Percentiles rank a stretch among this genome's conserved stretches.
These are phyloP conservation scores for Craseonycteris thonglongyai DNA, from an alignment of 2,113 vertebrate species.

Conservation along the genomic window DNA sequence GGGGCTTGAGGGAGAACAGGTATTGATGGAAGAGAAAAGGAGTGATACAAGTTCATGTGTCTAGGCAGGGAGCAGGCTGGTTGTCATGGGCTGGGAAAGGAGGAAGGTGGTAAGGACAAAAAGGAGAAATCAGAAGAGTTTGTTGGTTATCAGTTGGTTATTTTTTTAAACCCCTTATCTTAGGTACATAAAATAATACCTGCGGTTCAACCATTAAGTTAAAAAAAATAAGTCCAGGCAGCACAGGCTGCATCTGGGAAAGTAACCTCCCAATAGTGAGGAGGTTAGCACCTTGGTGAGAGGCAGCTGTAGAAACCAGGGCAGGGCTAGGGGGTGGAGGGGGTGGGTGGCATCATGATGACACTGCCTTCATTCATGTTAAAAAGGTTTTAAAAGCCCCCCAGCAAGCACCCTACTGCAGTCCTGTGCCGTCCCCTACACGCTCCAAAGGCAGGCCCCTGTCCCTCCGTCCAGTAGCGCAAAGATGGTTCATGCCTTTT, in stretches of 20 bases:
- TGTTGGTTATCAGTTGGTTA: background rate
- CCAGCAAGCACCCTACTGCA: background rate
- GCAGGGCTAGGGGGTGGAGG: background rate
- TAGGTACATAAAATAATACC: background rate
- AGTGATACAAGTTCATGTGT: background rate
- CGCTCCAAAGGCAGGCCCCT: background rate
- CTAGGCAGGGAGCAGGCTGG: background rate
- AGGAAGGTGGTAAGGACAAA: background rate
- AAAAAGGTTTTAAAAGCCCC: background rate
- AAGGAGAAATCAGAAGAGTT: background rate
- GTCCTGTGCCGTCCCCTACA: too few relatives aligned
- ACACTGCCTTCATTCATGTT: background rate
- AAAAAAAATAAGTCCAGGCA: background rate
- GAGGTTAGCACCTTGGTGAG: background rate
- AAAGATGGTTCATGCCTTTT: background rate
- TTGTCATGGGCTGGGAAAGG: background rate
- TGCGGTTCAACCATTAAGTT: background rate
- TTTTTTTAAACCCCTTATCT: background rate
- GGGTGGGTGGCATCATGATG: accelerated
- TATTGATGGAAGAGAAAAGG: background rate
- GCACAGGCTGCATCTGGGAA: background rate
- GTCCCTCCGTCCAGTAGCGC: background rate
- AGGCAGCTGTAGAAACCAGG: background rate
- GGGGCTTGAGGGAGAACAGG: background rate
- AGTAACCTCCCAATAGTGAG: background rate